Base-by-base conservation (phyloP, 1,140 invertebrate genomes). In the Ladona fulva region DNA sequence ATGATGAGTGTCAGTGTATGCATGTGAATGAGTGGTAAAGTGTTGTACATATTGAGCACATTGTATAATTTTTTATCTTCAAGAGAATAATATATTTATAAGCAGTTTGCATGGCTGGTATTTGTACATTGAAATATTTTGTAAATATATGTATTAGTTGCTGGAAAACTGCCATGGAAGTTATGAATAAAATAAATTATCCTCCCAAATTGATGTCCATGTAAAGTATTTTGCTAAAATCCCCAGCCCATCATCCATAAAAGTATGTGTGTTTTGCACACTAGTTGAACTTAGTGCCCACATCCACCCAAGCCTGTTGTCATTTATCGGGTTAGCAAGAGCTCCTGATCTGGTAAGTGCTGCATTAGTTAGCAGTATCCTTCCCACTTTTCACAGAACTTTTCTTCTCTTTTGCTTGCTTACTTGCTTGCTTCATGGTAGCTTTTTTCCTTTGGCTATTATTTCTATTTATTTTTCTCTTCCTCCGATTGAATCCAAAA, bases 111-210 rank as follows among this genome's bases (percentile, higher is more conserved):
- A 66, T 66, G 52, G 52, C 52, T 22, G 14, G n/a, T 22, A 6
- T 66, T 66, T 66, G 52, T 66, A 66, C 3, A 66, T 16, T 66
- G 52, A 66, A 66, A 3, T 66, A 66, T 66, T 66, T 66, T 66
- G 52, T 66, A 66, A 66, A 66, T 66, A 66, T 66, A 19, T 66
- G n/a, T 66, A 66, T 66, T 66, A 66, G 14, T 66, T 66, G 14
- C n/a, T 16, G 52, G n/a, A 66, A 16, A 66, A 66, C n/a, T 66
- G n/a, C n/a, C n/a, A 66, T 66, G 52, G 12, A 66, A 6, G 5
- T 66, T 66, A 66, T 66, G 52, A 66, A 66, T 66, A 66, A 66
- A 66, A 66, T 66, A 66, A 66, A 66, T 66, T 66, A 66, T 66
- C 52, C 29, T 19, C 52, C 14, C 52, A 66, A 66, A 66, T 66